Conservation (phyloP, 1,140 invertebrate genomes). For the Nasonia vitripennis region DNA sequence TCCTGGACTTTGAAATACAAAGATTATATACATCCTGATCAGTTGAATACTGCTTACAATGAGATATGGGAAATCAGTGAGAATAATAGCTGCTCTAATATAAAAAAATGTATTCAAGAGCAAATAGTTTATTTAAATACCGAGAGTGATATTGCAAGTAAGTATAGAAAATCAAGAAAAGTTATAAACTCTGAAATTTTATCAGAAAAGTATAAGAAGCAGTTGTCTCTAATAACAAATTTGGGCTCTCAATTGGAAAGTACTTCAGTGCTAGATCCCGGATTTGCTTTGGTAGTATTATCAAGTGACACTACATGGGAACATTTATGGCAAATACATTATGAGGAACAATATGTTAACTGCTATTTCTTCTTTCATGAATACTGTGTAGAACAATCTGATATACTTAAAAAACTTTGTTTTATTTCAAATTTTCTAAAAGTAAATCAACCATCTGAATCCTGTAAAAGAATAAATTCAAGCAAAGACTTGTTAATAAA, state of each 20-base stretch:
- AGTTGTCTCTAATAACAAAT: neutral
- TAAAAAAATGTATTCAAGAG: conserved; percentile 1
- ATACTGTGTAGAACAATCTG: neutral
- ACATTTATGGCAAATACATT: conserved; percentile 37
- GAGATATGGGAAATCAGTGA: neutral
- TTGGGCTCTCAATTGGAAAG: neutral
- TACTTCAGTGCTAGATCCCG: neutral
- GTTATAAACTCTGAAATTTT: neutral
- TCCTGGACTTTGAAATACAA: conserved; percentile 40
- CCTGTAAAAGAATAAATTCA: neutral
- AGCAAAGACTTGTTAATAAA: neutral
- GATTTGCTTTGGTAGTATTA: neutral
- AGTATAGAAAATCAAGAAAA: neutral
- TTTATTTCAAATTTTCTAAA: neutral
- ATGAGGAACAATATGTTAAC: conserved; percentile 9
- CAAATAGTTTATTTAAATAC: neutral
- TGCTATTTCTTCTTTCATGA: neutral
- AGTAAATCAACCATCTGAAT: neutral
- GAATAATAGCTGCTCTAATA: neutral
- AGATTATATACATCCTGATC: conserved; percentile 13
- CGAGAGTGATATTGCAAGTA: neutral
- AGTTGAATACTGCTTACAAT: neutral
- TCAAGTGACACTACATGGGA: neutral
- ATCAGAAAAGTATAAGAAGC: neutral
- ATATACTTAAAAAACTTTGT: neutral